Evolutionary conservation across 2,797 vertebrate genomes (phyloP).

Genomic region (Xerus rutilus): DNA sequence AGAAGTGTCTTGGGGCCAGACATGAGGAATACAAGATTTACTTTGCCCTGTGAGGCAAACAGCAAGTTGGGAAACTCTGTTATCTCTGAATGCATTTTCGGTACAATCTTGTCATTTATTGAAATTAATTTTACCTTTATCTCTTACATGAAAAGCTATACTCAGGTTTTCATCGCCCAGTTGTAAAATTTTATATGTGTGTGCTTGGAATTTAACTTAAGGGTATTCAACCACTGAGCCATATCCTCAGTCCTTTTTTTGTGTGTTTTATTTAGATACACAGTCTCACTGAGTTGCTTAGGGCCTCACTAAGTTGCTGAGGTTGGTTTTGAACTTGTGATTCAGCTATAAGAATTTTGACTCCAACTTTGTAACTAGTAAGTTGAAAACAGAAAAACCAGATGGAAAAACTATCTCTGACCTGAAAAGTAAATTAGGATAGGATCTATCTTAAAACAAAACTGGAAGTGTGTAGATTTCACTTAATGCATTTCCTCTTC

Average conservation of each 20-base stretch:
- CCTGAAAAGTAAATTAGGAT: background rate
- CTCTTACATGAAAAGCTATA: background rate
- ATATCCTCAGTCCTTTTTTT: no score
- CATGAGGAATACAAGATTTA: background rate
- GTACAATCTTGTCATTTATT: background rate
- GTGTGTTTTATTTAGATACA: no score
- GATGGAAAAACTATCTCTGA: background rate
- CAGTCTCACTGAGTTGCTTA: no score
- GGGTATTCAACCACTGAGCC: no score
- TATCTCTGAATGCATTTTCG: background rate
- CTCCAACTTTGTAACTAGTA: background rate
- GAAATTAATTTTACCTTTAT: background rate
- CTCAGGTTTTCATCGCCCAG: background rate
- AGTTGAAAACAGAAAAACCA: background rate
- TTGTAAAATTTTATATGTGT: background rate
- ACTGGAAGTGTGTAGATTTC: background rate
- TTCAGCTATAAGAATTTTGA: background rate
- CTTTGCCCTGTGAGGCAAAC: background rate
- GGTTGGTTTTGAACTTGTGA: no score
- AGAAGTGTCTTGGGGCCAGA: slow-evolving; percentile 62
- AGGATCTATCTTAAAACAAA: slow-evolving; percentile 17
- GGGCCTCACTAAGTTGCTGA: no score
- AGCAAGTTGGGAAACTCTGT: background rate
- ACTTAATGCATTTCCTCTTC: slow-evolving; percentile 78
- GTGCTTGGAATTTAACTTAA: no score